Base-by-base conservation (phyloP, 2,113 vertebrate genomes). In the Mustela lutreola region DNA sequence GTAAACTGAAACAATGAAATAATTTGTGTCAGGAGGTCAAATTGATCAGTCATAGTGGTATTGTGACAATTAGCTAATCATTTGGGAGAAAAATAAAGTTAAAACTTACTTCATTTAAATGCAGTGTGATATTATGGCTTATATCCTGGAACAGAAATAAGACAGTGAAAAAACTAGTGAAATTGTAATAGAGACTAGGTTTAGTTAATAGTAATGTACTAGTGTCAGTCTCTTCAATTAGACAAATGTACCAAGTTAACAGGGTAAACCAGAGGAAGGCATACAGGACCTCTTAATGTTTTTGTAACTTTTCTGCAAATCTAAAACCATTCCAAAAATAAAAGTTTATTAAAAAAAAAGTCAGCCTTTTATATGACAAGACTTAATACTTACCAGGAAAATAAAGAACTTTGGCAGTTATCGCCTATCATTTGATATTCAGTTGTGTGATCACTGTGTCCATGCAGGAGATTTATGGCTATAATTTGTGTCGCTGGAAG, bases 401-500 rank as follows among this genome's bases (percentile, higher is more conserved):
- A 82, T 31, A 94, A 70, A 50, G 50, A 58, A 76, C 1, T 63
- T 95, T 97, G 88, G 63, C 97, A 67, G 96, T 88, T 86, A n/a
- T 96, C 31, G 7, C 0, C 0, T 28, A 5, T 21, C 26, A 60
- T 67, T 50, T 92, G 71, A 94, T 88, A 70, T 50, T 73, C 97
- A 84, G 79, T 91, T 1, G 7, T 65, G 21, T 94, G 91, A 65
- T 95, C 70, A 53, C 88, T 91, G 0, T 97, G 79, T 95, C 96
- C 39, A 0, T 97, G 21, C 97, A 99, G 99, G 99, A 99, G 98
- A 98, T 99, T 86, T 99, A 98, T 94, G 99, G 99, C 96, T 99
- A 99, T 98, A 98, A 98, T 86, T 97, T 99, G 19, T 99, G 99
- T 98, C 99, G 98, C 56, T 99, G 99, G 99, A 99, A 99, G 97